These are phyloP conservation scores for Eulimnadia texana DNA, from an alignment of 1,140 invertebrate genomes.

Conservation along the genomic window DNA sequence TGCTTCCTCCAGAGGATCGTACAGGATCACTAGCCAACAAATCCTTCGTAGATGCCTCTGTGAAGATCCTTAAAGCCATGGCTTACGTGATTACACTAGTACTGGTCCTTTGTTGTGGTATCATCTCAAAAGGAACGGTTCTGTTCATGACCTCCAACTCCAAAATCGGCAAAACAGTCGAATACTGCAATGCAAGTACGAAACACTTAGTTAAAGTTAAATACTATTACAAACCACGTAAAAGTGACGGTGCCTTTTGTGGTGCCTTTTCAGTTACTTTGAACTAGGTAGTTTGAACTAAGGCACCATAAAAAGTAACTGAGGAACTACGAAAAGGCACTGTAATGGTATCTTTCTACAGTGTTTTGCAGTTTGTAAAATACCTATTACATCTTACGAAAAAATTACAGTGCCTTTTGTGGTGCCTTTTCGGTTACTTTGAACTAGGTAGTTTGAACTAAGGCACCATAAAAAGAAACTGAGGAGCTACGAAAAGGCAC, in stretches of 20 bases:
- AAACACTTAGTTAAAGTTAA: neutral
- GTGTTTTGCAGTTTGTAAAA: neutral
- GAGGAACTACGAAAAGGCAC: too few relatives aligned
- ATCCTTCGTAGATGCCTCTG: slow-evolving; percentile 65
- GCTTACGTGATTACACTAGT: slow-evolving; percentile 28
- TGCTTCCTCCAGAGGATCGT: slow-evolving; percentile 71
- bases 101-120: slow-evolving; percentile 26
- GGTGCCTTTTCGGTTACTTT: too few relatives aligned
- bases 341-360: neutral
- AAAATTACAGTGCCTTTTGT: too few relatives aligned
- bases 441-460: too few relatives aligned
- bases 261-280: too few relatives aligned
- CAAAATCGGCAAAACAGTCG: slow-evolving; percentile 32
- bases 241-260: neutral
- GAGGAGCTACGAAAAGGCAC: too few relatives aligned
- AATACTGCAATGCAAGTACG: slow-evolving; percentile 54
- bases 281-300: too few relatives aligned
- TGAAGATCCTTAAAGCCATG: slow-evolving; percentile 32
- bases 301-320: too few relatives aligned
- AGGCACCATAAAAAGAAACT: too few relatives aligned
- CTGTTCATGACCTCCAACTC: slow-evolving; percentile 31
- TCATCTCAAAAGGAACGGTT: slow-evolving; percentile 27
- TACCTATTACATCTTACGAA: neutral
- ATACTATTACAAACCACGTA: neutral
- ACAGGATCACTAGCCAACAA: slow-evolving; percentile 76